phyloP scores from a whole-genome alignment of 2,797 vertebrate species.

The Danio jaintianensis region DNA sequence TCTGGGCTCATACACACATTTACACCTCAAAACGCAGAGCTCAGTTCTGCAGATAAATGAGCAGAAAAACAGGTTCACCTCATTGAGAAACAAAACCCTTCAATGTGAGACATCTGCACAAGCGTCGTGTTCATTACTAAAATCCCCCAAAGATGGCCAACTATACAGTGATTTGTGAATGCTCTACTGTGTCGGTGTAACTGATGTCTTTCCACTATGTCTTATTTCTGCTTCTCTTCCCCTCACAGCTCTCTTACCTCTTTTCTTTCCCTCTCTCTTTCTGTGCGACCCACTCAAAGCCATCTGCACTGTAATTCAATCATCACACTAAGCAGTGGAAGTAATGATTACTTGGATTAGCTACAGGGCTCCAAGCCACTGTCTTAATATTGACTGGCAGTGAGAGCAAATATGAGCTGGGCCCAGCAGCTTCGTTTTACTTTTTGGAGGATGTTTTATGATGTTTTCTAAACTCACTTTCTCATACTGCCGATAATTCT shows the following conservation, averaged over 20 bases:
- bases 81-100: background rate
- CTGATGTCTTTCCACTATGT: conserved; percentile 30
- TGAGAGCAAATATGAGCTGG: conserved; percentile 33
- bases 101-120: background rate
- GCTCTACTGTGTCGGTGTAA: conserved; percentile 32
- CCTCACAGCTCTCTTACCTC: conserved; percentile 21
- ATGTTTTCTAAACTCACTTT: background rate
- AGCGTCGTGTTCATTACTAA: background rate
- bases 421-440: conserved; percentile 1
- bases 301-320: conserved; percentile 77
- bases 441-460: conserved; percentile 1
- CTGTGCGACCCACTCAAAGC: conserved; percentile 50
- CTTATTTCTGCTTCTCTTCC: conserved; percentile 55
- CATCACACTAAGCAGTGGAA: conserved; percentile 60
- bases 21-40: conserved; percentile 5
- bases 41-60: background rate
- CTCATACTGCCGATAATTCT: background rate
- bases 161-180: conserved; percentile 33
- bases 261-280: conserved; percentile 18
- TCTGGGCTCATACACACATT: conserved; percentile 20
- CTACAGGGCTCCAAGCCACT: conserved; percentile 56
- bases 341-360: conserved; percentile 58
- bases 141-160: conserved; percentile 18
- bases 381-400: conserved; percentile 59
- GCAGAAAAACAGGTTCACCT: conserved; percentile 3